phyloP scores from a whole-genome alignment of 2,797 vertebrate species.

The Catharus ustulatus region DNA sequence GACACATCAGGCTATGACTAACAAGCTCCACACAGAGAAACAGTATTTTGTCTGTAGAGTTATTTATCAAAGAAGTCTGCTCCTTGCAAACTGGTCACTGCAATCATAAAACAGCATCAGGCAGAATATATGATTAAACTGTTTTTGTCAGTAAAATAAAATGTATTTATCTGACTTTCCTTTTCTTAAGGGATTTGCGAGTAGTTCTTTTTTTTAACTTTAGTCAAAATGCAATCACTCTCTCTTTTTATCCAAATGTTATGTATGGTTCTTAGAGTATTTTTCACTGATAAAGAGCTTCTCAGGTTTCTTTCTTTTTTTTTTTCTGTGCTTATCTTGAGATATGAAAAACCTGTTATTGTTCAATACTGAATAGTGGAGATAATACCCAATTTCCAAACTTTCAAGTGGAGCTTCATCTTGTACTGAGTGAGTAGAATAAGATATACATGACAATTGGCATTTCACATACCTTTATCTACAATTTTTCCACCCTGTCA shows the following conservation, averaged over 20 bases:
- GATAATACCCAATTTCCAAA: constrained; percentile 43
- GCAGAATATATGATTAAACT: constrained; percentile 32
- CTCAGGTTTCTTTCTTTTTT: neutral
- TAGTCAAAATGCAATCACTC: constrained; percentile 18
- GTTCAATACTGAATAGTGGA: constrained; percentile 26
- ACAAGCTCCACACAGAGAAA: constrained; percentile 16
- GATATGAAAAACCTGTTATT: constrained; percentile 47
- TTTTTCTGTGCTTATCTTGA: constrained; percentile 27
- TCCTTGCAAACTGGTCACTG: constrained; percentile 38
- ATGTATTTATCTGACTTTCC: constrained; percentile 4
- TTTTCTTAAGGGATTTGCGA: neutral
- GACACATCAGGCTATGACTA: constrained; percentile 48
- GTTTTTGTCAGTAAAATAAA: neutral
- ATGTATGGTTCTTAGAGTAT: constrained; percentile 38
- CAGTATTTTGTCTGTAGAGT: constrained; percentile 33
- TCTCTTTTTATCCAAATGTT: constrained; percentile 5
- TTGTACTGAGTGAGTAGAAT: constrained; percentile 14
- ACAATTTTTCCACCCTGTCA: neutral
- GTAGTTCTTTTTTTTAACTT: neutral
- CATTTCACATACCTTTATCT: neutral
- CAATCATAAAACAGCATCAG: neutral
- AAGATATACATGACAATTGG: neutral
- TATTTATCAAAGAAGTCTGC: constrained; percentile 19
- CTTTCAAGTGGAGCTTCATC: constrained; percentile 38
- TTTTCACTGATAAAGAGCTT: constrained; percentile 45